Evolutionary conservation across 2,113 vertebrate species (phyloP), one percentile per base, ranked within the genome.

Genomic region (Thomomys bottae): DNA sequence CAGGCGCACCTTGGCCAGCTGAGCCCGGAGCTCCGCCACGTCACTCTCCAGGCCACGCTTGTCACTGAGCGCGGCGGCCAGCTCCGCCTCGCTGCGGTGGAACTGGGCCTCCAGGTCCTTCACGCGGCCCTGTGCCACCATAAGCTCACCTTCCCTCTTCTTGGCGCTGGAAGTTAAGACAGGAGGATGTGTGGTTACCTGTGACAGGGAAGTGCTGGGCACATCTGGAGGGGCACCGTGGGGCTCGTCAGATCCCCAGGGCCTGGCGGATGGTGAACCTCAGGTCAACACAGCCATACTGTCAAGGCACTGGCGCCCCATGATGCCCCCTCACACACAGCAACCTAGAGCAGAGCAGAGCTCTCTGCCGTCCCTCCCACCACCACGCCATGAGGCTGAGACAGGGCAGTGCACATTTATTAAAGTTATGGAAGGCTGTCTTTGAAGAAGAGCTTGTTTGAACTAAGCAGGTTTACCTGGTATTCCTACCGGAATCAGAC

Each of bases 131-230:
- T 98, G 92, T 3, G 98, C 98, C 45, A 97, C 96, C 0, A 97
- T 95, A 88, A 99, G 97, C 87, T 99, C 99, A 0, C 96, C 97
- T 49, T 99, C 99, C 93, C 98, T 98, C 98, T 99, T 99, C 94
- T 99, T 99, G 77, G 97, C 98, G 96, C 99, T 99, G 92, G 0
- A 97, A 95, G 26, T 34, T 0, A 73, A 75, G 6, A 54, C 0
- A 3, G 8, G 36, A 4, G 12, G 10, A 2, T 18, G 66, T n/a
- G 30, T 24, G 2, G 8, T 23, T 30, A 8, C 10, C 8, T 2
- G 45, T 5, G 3, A 1, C 4, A 7, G 8, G 67, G 18, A 23
- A 28, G 28, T 32, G 17, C 3, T 26, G 59, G 59, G 59, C 23
- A 26, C 12, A 11, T 26, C 20, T 6, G 23, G 59, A 61, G 8